Percentiles rank a stretch among this genome's conserved stretches.
phyloP scores from a whole-genome alignment of 1,140 invertebrate species.

The Phocides pigmalion region DNA sequence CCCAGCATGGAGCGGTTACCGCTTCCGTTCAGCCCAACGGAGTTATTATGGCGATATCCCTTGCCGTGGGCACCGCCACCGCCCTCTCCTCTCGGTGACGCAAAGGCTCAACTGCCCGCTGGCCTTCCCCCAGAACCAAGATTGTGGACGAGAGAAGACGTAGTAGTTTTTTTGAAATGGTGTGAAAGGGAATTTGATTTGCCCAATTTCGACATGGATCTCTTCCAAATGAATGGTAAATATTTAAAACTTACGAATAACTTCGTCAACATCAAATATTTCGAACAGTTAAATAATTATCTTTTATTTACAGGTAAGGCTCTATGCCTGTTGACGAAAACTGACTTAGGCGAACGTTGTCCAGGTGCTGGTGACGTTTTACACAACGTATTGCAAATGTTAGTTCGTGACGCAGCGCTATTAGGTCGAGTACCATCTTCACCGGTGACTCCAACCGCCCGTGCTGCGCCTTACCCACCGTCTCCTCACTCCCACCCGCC shows the following conservation, averaged over 20 bases:
- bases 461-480: constrained; percentile 90
- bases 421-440: constrained; percentile 91
- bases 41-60: constrained; percentile 93
- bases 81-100: constrained; percentile 90
- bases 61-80: constrained; percentile 87
- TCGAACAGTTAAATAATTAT: constrained; percentile 2
- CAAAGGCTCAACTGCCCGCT: constrained; percentile 92
- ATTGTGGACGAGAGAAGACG: constrained; percentile 95
- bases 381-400: constrained; percentile 95
- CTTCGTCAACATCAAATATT: not conserved
- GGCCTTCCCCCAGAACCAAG: constrained; percentile 93
- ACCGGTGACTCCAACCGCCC: constrained; percentile 92
- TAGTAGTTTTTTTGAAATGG: constrained; percentile 94
- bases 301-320: constrained; percentile 89
- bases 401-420: constrained; percentile 91
- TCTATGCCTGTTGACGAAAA: constrained; percentile 94
- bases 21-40: constrained; percentile 85
- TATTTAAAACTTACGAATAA: constrained; percentile 10
- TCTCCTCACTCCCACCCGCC: constrained; percentile 91
- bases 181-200: constrained; percentile 97
- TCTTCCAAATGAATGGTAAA: constrained; percentile 98
- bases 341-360: constrained; percentile 94
- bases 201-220: constrained; percentile 95
- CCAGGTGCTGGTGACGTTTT: constrained; percentile 96
- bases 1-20: constrained; percentile 82